Percentiles rank a stretch among this genome's conserved stretches.
These are phyloP conservation scores for Coilia nasus DNA, from an alignment of 2,797 vertebrate species.

Conservation along the genomic window DNA sequence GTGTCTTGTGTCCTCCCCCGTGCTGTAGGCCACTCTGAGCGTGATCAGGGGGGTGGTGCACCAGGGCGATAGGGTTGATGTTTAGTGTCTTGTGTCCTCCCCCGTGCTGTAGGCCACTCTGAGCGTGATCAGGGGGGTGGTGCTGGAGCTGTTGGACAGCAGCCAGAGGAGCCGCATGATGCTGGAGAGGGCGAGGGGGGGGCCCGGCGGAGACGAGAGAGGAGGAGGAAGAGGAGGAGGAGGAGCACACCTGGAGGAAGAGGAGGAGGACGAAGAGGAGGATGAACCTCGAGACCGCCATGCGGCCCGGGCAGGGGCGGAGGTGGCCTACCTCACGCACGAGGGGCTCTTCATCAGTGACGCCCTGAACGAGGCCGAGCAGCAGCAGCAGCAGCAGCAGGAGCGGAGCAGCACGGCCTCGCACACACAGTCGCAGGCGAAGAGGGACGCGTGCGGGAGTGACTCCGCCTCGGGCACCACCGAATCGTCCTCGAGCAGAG, in stretches of 20 bases:
- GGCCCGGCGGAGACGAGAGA: conserved; percentile 57
- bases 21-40: conserved; percentile 82
- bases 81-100: not conserved
- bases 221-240: conserved; percentile 56
- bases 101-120: conserved; percentile 81
- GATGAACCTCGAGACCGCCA: conserved; percentile 15
- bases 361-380: conserved; percentile 78
- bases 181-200: conserved; percentile 60
- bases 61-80: not conserved
- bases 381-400: conserved; percentile 37
- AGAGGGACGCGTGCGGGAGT: conserved; percentile 75
- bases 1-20: conserved; percentile 9
- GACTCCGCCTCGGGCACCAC: conserved; percentile 81
- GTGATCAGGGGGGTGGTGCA: conserved; percentile 80
- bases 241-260: not conserved
- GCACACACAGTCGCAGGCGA: conserved; percentile 59
- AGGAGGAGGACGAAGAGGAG: conserved; percentile 40
- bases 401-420: not conserved
- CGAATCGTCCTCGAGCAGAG: conserved; percentile 83
- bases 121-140: conserved; percentile 83
- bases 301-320: conserved; percentile 74
- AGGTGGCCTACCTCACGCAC: conserved; percentile 93
- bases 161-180: conserved; percentile 81
- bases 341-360: conserved; percentile 97
- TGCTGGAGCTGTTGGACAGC: conserved; percentile 88